Evolutionary conservation across 92 coral and sea anemone species (phyloP).

Genomic region (Zoanthus sansibaricus): DNA sequence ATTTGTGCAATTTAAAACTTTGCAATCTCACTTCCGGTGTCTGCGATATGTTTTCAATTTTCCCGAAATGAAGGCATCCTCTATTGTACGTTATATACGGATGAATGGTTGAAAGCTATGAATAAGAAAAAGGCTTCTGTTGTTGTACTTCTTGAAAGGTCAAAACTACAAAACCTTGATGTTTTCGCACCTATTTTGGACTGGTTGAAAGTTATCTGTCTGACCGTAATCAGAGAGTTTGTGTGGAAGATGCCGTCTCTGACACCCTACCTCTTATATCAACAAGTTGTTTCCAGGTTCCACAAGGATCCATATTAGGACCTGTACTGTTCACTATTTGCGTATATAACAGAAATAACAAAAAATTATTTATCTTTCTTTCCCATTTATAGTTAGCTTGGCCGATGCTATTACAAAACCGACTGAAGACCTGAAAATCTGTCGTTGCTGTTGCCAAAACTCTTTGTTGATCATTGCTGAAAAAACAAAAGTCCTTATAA

Average conservation of each 20-base stretch:
- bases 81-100: conserved; percentile 49
- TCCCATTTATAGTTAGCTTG: not conserved
- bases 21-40: too few species aligned
- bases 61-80: too few species aligned
- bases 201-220: conserved; percentile 28
- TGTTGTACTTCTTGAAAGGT: conserved; percentile 1
- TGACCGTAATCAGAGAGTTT: conserved; percentile 36
- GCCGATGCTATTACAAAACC: not conserved
- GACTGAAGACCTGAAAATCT: not conserved
- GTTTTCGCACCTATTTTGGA: conserved; percentile 23
- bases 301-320: too few species aligned
- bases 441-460: not conserved
- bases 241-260: conserved; percentile 36
- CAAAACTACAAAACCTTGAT: conserved; percentile 26
- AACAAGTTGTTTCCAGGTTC: too few species aligned
- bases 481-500: not conserved
- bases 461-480: not conserved
- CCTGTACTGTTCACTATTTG: too few species aligned
- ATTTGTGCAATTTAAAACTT: too few species aligned
- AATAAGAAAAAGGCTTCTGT: conserved; percentile 44
- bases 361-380: not conserved
- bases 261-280: too few species aligned
- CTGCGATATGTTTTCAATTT: too few species aligned
- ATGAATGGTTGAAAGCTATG: too few species aligned
- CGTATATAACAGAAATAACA: too few species aligned